A percentile compares a stretch with the other conserved stretches of the same genome.
Conservation (phyloP, 2,797 vertebrate genomes). For the Oryzias dopingdopingensis region DNA sequence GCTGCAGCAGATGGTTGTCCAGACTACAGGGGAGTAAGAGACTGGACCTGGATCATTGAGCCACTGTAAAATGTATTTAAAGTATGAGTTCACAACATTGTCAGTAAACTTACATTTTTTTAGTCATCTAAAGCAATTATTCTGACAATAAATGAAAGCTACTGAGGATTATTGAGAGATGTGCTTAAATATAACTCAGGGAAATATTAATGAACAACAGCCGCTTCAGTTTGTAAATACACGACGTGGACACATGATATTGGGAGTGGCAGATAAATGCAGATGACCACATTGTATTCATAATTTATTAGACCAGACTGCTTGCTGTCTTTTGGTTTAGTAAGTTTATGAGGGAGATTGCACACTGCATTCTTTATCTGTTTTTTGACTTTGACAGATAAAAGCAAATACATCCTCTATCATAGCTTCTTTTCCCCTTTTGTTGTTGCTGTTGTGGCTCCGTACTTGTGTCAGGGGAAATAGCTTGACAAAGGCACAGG, state of each 20-base stretch:
- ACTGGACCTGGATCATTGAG: slow-evolving; percentile 42
- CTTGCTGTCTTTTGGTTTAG: slow-evolving; percentile 11
- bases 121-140: slow-evolving; percentile 26
- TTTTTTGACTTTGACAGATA: background rate
- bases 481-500: slow-evolving; percentile 42
- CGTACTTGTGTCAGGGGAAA: slow-evolving; percentile 7
- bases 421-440: background rate
- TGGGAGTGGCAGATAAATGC: slow-evolving; percentile 60
- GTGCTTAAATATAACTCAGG: slow-evolving; percentile 54
- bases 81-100: slow-evolving; percentile 66
- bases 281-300: slow-evolving; percentile 41
- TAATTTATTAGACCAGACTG: slow-evolving; percentile 34
- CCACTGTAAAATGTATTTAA: slow-evolving; percentile 63
- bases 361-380: background rate
- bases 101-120: slow-evolving; percentile 45
- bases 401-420: slow-evolving; percentile 6
- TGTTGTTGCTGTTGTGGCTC: background rate
- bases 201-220: slow-evolving; percentile 44
- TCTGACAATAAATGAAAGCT: slow-evolving; percentile 3
- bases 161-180: slow-evolving; percentile 5
- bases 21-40: slow-evolving; percentile 22
- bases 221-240: slow-evolving; percentile 51
- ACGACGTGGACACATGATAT: slow-evolving; percentile 45
- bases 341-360: too few species aligned
- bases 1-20: slow-evolving; percentile 11